Percentiles rank a stretch among this genome's conserved stretches.
These are phyloP conservation scores for Frieseomelitta varia DNA, from an alignment of 1,140 invertebrate species.

Conservation along the genomic window DNA sequence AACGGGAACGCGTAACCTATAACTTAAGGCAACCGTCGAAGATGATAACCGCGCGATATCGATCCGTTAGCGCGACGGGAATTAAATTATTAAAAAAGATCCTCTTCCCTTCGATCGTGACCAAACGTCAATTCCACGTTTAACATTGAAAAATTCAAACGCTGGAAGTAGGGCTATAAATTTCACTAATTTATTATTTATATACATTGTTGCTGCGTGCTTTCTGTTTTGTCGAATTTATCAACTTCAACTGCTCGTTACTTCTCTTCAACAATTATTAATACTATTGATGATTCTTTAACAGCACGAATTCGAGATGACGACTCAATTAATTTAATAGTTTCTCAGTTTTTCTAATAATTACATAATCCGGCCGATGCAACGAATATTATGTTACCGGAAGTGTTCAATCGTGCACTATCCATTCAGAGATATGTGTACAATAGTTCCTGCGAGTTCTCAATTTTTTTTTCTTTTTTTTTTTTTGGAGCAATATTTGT, in stretches of 20 bases:
- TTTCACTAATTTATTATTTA: neutral
- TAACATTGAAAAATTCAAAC: neutral
- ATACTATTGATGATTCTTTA: neutral
- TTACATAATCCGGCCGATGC: neutral
- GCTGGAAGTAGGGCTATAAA: too few species aligned
- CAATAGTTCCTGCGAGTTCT: too few species aligned
- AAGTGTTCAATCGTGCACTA: too few species aligned
- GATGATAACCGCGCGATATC: conserved; percentile 27
- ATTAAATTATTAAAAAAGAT: neutral
- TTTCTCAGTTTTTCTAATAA: neutral
- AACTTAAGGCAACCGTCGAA: conserved; percentile 30
- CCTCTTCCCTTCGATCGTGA: neutral
- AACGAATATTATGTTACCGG: neutral
- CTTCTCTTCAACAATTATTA: neutral
- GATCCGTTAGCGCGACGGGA: neutral
- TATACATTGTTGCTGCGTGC: neutral
- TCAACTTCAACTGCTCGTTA: neutral
- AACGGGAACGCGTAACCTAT: conserved; percentile 41
- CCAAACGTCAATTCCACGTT: neutral
- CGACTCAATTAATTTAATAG: neutral
- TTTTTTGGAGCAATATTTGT: too few species aligned
- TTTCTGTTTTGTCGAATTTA: neutral
- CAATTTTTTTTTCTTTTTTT: too few species aligned
- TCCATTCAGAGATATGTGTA: too few species aligned
- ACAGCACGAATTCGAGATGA: neutral